Base-by-base conservation (phyloP, 2,888 invertebrate genomes). In the Caenorhabditis parvicauda region DNA sequence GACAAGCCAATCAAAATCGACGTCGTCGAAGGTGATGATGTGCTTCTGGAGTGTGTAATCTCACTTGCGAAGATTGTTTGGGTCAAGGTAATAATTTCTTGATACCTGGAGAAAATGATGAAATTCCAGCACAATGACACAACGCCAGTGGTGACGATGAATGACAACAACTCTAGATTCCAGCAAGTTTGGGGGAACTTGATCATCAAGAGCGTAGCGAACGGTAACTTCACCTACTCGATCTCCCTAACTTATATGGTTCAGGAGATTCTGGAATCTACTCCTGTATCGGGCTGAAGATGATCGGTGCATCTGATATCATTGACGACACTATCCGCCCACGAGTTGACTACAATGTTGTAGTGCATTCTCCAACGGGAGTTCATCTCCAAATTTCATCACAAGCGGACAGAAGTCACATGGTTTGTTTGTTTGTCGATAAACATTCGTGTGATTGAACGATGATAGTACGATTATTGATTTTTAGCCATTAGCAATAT, bases 121-220 rank as follows among this genome's bases (percentile, higher is more conserved):
- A 17, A 9, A 2, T n/a, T 37, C 27, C 59, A 56, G 47, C 63
- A 65, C 19, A 70, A 73, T 28, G 66, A 70, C 41, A 54, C 68
- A 3, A 65, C 72, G 35, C 70, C 67, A 0, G 48, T 53, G 9
- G 60, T 75, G 3, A 60, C 73, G 6, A 49, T 74, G 53, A 66
- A 59, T 22, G 71, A 76, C 38, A 66, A 67, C 22, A 58, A 55
- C 19, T 69, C 74, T 0, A 45, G 74, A 12, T 54, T 75, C 51
- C 67, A 68, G 27, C 77, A 75, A 38, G 54, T 75, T 27, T 76
- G 75, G 75, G 77, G 77, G 27, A 77, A 77, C 47, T 45, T 77
- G 25, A 52, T 57, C n/a, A 71, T 76, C 35, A 60, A 56, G 24
- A 61, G 54, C 39, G 61, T 64, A 2, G 46, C 54, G 0, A 29